phyloP scores from a whole-genome alignment of 53 echinoderm and acorn worm species.

The Pentamera pediparva region DNA sequence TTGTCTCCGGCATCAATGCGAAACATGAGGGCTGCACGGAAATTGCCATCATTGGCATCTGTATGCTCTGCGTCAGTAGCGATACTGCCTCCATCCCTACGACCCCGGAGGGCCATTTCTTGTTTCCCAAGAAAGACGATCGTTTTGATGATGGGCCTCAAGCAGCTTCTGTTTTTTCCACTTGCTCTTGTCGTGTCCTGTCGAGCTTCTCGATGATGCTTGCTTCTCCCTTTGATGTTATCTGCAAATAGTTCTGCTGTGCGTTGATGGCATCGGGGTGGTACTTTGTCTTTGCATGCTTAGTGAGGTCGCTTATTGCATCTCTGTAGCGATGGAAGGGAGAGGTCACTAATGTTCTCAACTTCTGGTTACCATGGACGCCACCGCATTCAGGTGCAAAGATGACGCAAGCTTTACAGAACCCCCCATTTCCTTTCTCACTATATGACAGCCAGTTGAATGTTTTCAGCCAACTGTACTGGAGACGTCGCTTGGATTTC shows the following conservation, averaged over 20 bases:
- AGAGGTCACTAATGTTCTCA: background rate
- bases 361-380: background rate
- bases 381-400: background rate
- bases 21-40: background rate
- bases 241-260: background rate
- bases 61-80: background rate
- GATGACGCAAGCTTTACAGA: background rate
- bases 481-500: background rate
- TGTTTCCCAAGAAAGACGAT: background rate
- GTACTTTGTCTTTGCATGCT: background rate
- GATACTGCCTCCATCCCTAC: background rate
- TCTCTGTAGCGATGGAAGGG: background rate
- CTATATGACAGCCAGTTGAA: background rate
- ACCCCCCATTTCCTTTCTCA: background rate
- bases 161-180: background rate
- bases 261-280: background rate
- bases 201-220: background rate
- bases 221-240: background rate
- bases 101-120: background rate
- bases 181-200: background rate
- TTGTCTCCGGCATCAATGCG: background rate
- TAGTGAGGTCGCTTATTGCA: conserved; percentile 2
- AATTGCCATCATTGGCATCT: background rate
- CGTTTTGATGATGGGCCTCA: background rate
- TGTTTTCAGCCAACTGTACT: background rate